Percentiles rank a stretch among this genome's conserved stretches.
Conservation (phyloP, 2,113 vertebrate genomes). For the Herpailurus yagouaroundi region DNA sequence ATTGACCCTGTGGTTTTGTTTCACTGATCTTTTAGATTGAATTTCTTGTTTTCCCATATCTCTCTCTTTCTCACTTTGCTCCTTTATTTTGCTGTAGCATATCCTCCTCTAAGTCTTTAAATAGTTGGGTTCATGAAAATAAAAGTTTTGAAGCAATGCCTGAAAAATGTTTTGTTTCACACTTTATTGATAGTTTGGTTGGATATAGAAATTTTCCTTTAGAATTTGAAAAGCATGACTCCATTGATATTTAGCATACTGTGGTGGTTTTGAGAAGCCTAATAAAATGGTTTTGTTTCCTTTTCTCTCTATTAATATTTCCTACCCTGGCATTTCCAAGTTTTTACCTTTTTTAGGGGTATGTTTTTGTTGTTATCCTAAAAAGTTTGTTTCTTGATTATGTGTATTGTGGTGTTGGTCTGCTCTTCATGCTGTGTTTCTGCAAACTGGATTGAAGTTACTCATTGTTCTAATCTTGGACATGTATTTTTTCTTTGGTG, state of each 20-base stretch:
- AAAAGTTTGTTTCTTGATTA: background rate
- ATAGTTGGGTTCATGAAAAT: background rate
- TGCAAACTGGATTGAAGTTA: background rate
- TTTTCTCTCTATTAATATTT: background rate
- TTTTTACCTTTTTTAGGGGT: background rate
- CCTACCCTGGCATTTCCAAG: background rate
- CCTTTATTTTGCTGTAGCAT: background rate
- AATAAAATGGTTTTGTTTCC: background rate
- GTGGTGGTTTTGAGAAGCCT: background rate
- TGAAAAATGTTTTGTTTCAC: background rate
- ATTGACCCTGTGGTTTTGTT: background rate
- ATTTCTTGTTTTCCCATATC: background rate
- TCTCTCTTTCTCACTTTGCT: background rate
- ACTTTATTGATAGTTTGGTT: background rate
- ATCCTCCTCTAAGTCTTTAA: background rate
- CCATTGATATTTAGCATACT: background rate
- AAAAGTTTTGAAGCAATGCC: background rate
- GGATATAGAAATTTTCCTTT: background rate
- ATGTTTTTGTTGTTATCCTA: background rate
- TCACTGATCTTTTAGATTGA: background rate
- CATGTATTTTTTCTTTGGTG: background rate
- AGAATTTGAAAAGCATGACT: background rate
- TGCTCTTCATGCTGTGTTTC: background rate
- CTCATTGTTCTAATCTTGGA: background rate
- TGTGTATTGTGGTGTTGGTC: background rate